These are phyloP conservation scores for Notolepis coatsorum DNA, from an alignment of 2,797 vertebrate species.

Conservation along the genomic window DNA sequence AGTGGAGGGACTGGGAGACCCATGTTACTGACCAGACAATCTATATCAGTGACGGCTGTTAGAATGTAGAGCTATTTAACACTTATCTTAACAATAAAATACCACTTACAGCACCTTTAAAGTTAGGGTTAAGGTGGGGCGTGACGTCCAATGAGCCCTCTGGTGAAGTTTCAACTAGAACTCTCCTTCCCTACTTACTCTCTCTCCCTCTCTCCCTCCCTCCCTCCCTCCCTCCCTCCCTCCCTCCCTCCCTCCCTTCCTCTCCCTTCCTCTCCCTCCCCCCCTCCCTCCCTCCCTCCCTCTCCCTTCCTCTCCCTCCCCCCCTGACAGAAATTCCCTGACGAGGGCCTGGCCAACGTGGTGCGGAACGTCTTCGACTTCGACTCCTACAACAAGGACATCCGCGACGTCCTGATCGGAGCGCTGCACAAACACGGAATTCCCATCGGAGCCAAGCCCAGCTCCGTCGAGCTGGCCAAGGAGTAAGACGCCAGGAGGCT, in stretches of 20 bases:
- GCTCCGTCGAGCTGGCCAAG: constrained; percentile 93
- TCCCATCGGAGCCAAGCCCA: constrained; percentile 93
- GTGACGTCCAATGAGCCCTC: neutral
- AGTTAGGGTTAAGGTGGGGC: no score
- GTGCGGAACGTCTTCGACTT: constrained; percentile 98
- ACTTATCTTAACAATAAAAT: no score
- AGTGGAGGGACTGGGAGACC: no score
- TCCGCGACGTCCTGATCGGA: constrained; percentile 88
- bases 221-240: neutral
- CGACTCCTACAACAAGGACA: constrained; percentile 97
- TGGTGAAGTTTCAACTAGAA: neutral
- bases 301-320: constrained; percentile 19
- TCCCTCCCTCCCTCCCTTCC: neutral
- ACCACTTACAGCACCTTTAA: no score
- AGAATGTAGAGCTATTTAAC: no score
- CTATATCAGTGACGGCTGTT: no score
- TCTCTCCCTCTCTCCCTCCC: neutral
- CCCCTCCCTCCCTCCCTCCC: neutral
- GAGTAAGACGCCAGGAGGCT: constrained; percentile 87
- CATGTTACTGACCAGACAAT: no score
- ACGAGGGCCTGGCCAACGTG: constrained; percentile 92
- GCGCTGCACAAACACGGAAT: constrained; percentile 96
- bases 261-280: no score
- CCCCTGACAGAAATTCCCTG: constrained; percentile 90
- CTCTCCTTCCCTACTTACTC: neutral